phyloP scores from a whole-genome alignment of 2,113 vertebrate genomes.

The Gymnocephalus cernua region DNA sequence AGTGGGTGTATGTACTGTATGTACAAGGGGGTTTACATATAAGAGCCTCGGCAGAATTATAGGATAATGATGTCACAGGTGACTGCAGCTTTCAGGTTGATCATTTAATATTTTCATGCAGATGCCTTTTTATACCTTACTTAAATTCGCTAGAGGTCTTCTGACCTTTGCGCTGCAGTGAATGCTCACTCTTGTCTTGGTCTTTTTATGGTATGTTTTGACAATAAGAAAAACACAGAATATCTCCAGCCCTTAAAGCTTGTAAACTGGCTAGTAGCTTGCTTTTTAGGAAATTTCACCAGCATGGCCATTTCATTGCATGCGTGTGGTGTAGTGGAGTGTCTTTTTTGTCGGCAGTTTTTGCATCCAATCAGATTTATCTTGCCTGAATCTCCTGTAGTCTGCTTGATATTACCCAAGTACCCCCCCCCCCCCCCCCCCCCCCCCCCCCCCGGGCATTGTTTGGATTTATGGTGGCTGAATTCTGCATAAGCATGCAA shows the following conservation, averaged over 20 bases:
- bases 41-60: conserved; percentile 24
- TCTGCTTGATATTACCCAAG: background rate
- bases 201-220: background rate
- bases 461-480: background rate
- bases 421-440: background rate
- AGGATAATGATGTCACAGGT: conserved; percentile 3
- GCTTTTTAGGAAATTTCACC: background rate
- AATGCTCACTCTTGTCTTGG: background rate
- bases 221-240: background rate
- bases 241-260: background rate
- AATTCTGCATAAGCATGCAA: background rate
- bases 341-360: background rate
- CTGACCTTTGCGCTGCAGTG: conserved; percentile 42
- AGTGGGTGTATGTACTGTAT: background rate
- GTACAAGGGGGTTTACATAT: conserved; percentile 28
- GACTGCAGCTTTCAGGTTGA: background rate
- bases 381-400: background rate
- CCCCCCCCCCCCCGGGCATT: background rate
- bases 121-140: conserved; percentile 20
- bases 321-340: background rate
- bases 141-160: conserved; percentile 20
- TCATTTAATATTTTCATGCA: background rate
- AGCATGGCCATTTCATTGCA: background rate
- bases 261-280: background rate
- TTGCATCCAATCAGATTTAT: background rate